phyloP scores from a whole-genome alignment of 2,113 vertebrate genomes.

The Taxidea taxus region DNA sequence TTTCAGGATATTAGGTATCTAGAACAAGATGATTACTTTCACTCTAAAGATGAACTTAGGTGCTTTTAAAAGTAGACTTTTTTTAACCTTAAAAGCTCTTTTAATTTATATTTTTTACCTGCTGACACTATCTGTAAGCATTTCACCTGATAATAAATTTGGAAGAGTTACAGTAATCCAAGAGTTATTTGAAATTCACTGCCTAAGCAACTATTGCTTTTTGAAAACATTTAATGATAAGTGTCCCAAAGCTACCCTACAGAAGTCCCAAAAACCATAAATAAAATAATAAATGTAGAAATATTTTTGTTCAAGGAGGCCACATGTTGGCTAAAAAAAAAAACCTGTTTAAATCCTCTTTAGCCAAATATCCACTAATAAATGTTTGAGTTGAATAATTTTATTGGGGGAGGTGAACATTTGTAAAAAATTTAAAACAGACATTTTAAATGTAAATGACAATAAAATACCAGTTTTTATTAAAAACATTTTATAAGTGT shows the following conservation, averaged over 20 bases:
- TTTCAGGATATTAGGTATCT: constrained; percentile 58
- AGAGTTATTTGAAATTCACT: background rate
- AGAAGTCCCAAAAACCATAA: background rate
- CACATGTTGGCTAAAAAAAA: background rate
- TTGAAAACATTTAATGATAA: background rate
- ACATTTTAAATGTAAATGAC: constrained; percentile 19
- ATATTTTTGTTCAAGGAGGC: background rate
- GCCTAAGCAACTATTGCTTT: background rate
- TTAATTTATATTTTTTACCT: background rate
- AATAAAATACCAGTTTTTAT: background rate
- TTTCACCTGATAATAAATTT: background rate
- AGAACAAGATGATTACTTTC: background rate
- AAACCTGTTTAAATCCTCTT: background rate
- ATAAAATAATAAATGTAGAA: constrained; percentile 8
- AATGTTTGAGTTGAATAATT: background rate
- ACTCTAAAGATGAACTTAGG: background rate
- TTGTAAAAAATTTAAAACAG: constrained; percentile 7
- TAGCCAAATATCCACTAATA: constrained; percentile 2
- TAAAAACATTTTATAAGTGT: background rate
- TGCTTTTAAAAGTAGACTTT: constrained; percentile 45
- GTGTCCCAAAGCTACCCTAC: background rate
- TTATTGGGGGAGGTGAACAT: background rate
- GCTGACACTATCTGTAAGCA: background rate
- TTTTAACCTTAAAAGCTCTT: constrained; percentile 43
- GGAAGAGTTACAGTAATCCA: background rate